phyloP scores from a whole-genome alignment of 2,113 vertebrate genomes.

The Lutjanus erythropterus region DNA sequence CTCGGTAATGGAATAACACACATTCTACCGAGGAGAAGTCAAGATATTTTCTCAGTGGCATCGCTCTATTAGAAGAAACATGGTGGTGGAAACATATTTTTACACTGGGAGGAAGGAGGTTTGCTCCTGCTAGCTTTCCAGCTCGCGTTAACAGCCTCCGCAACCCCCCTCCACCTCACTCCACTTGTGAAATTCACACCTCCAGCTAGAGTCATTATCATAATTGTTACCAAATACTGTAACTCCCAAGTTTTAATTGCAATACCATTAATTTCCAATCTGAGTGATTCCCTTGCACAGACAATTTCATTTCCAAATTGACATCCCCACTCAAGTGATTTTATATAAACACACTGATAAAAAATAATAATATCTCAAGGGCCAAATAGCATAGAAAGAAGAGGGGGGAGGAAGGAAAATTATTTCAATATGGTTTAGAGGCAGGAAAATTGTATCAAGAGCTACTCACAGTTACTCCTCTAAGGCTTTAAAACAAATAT shows the following conservation, averaged over 20 bases:
- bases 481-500: conserved; percentile 79
- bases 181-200: conserved; percentile 79
- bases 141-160: conserved; percentile 61
- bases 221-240: conserved; percentile 84
- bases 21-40: conserved; percentile 51
- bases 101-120: conserved; percentile 11
- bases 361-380: conserved; percentile 75
- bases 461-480: conserved; percentile 57
- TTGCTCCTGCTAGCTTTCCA: conserved; percentile 52
- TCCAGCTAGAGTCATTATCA: conserved; percentile 83
- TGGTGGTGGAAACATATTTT: conserved; percentile 37
- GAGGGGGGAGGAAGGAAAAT: conserved; percentile 29
- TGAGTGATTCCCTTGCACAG: conserved; percentile 76
- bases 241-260: conserved; percentile 82
- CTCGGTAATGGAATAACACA: conserved; percentile 70
- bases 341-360: conserved; percentile 81
- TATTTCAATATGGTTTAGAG: conserved; percentile 67
- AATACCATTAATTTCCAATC: conserved; percentile 82
- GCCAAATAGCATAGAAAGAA: conserved; percentile 64
- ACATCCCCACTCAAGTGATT: conserved; percentile 79
- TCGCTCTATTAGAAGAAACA: conserved; percentile 59
- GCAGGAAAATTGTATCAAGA: conserved; percentile 66
- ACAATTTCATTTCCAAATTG: conserved; percentile 82
- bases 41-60: conserved; percentile 54
- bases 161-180: background rate